Percentiles rank a stretch among this genome's conserved stretches.
These are phyloP conservation scores for Haliclona indistincta DNA, from an alignment of 37 sponge, comb jelly and placozoan species.

Conservation along the genomic window DNA sequence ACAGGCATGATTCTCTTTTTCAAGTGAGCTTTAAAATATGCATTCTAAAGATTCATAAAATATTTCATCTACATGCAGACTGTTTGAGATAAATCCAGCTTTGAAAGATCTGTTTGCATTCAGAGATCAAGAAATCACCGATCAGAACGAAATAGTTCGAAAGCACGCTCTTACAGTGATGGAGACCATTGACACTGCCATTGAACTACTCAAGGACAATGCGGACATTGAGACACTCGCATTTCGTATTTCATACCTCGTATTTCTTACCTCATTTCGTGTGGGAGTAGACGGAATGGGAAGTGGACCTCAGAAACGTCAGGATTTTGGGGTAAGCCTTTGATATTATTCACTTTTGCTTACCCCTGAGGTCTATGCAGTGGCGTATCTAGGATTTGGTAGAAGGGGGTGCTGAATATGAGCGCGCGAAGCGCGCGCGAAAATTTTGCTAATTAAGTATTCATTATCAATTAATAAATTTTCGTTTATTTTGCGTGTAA, in stretches of 20 bases:
- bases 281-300: too few species aligned
- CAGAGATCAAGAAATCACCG: constrained; percentile 2
- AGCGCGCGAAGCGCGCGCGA: too few species aligned
- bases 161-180: constrained; percentile 56
- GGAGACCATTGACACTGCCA: constrained; percentile 44
- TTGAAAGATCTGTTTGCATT: constrained; percentile 51
- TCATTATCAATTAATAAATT: too few species aligned
- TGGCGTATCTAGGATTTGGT: too few species aligned
- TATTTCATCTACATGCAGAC: constrained; percentile 8
- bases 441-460: too few species aligned
- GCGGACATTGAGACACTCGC: constrained; percentile 35
- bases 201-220: constrained; percentile 20
- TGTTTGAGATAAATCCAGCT: constrained; percentile 56
- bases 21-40: constrained; percentile 17
- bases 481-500: too few species aligned
- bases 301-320: too few species aligned
- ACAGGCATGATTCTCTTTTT: constrained; percentile 43
- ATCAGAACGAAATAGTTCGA: constrained; percentile 35
- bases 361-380: too few species aligned
- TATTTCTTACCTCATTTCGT: too few species aligned
- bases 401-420: too few species aligned
- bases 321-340: too few species aligned
- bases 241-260: constrained; percentile 14
- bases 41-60: neutral
- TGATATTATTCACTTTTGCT: too few species aligned